phyloP scores from a whole-genome alignment of 2,797 vertebrate genomes.

The Eidolon dupreanum region DNA sequence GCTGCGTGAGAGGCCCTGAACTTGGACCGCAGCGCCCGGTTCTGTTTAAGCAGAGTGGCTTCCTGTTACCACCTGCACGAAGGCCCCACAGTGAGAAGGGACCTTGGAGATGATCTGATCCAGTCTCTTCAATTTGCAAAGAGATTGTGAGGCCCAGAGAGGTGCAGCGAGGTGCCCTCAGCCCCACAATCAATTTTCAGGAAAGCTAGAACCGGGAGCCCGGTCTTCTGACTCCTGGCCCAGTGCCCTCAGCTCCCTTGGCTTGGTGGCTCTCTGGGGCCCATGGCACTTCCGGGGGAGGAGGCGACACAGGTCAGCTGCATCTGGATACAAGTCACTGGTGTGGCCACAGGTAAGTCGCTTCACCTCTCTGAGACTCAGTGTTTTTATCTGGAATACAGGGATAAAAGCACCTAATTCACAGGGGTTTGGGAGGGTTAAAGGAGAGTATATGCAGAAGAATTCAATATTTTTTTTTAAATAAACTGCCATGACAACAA shows the following conservation, averaged over 20 bases:
- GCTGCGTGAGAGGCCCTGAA: background rate
- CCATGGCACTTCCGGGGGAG: background rate
- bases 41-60: background rate
- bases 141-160: background rate
- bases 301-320: background rate
- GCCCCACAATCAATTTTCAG: background rate
- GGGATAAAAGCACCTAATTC: too few species aligned
- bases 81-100: background rate
- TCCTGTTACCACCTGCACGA: background rate
- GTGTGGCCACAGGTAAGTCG: too few species aligned
- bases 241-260: background rate
- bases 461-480: background rate
- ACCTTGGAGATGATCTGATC: background rate
- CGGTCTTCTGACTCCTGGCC: background rate
- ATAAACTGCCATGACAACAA: too few species aligned
- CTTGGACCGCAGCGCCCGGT: rapidly evolving
- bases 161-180: background rate
- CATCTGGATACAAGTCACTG: background rate
- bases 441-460: background rate
- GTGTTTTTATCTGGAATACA: background rate
- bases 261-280: background rate
- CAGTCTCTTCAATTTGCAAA: background rate
- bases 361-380: background rate
- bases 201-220: background rate
- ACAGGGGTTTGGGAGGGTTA: background rate